Base-by-base conservation (phyloP, 2,888 invertebrate genomes). In the Ptychoptera contaminata region DNA sequence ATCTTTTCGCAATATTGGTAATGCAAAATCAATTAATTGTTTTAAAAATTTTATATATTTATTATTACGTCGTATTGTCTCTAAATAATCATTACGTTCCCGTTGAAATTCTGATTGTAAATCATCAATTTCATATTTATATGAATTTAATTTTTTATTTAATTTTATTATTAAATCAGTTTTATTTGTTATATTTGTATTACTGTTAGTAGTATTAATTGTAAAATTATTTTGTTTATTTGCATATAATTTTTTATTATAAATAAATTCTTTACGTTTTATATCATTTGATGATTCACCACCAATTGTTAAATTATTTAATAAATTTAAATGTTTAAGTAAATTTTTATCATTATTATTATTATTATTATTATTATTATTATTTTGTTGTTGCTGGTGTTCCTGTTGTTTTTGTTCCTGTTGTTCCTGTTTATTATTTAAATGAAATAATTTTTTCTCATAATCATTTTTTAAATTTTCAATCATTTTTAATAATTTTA, bases 51-150 rank as follows among this genome's bases (percentile, higher is more conserved):
- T 77, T 16, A 80, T 57, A 53, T 79, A 76, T 49, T 74, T 73
- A 46, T 83, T 80, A 54, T 84, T 78, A 51, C 76, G 72, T 14
- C 86, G 67, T 31, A 87, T 84, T 1, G 84, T 80, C 56, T 87
- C 86, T 49, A 88, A 62, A 58, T 86, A 87, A 58, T 86, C 85
- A n/a, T 80, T 76, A 2, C 85, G 67, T 57, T 87, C 86, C 44
- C 74, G 68, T 61, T 87, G 82, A 61, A 87, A 87, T 64, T 87
- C 87, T 9, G 79, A 73, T 54, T 84, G 83, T 2, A 88, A 67
- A 60, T 87, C 87, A 6, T 69, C 65, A 16, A 86, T 77, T 61
- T 87, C 86, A 46, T 76, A 67, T 55, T 84, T n/a, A 34, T 34
- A n/a, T 11, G 11, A 11, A 34, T n/a, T 34, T 34, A 34, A 34